phyloP scores from a whole-genome alignment of 2,888 invertebrate species.

The Drosophila stalkeri region DNA sequence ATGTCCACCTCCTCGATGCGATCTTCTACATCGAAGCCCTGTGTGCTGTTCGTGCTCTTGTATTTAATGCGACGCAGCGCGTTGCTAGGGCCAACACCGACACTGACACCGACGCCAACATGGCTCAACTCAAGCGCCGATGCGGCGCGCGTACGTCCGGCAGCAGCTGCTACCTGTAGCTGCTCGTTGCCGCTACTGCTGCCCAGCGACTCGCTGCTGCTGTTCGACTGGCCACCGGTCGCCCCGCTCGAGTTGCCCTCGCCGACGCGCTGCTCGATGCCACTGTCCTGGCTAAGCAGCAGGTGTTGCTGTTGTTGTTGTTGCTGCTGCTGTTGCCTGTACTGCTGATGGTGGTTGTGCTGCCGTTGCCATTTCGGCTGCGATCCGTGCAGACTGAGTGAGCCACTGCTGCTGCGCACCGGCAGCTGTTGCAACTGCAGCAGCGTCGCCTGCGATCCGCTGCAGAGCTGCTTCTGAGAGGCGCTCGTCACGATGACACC shows the following conservation, averaged over 20 bases:
- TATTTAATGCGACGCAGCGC: conserved; percentile 75
- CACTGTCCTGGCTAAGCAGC: conserved; percentile 84
- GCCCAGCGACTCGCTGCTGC: conserved; percentile 82
- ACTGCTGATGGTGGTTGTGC: conserved; percentile 25
- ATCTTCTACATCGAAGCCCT: conserved; percentile 79
- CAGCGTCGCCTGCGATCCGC: conserved; percentile 41
- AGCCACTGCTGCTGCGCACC: conserved; percentile 81
- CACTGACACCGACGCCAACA: background rate
- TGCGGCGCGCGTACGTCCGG: conserved; percentile 61
- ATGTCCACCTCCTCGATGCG: conserved; percentile 81
- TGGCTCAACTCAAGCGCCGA: conserved; percentile 68
- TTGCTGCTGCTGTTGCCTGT: background rate
- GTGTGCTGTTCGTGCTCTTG: conserved; percentile 79
- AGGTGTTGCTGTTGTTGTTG: conserved; percentile 64
- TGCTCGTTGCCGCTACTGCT: conserved; percentile 72
- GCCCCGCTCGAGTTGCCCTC: conserved; percentile 36
- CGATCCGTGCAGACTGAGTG: conserved; percentile 76
- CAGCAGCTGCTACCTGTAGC: conserved; percentile 48
- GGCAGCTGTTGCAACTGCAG: conserved; percentile 63
- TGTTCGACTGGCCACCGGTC: conserved; percentile 64
- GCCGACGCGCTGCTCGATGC: conserved; percentile 81
- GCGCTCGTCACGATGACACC: conserved; percentile 73
- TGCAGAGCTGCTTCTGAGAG: conserved; percentile 62
- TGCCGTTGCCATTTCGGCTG: conserved; percentile 71
- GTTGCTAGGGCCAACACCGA: conserved; percentile 4